Evolutionary conservation across 2,113 vertebrate genomes (phyloP).

Genomic region (Murina feae): DNA sequence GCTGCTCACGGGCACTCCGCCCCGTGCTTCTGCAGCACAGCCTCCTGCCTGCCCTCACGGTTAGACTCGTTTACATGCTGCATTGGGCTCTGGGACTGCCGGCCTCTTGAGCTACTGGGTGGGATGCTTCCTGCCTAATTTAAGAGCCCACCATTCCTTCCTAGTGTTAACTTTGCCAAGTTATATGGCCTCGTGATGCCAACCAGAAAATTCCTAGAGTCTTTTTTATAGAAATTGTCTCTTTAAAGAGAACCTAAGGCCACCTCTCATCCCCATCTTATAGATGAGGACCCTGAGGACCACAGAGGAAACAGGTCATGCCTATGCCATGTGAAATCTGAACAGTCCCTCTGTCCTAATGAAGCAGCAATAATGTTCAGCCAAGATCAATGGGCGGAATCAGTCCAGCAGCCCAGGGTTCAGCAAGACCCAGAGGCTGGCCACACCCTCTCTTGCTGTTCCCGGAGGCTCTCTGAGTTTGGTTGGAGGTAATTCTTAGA

Average conservation of each 20-base stretch:
- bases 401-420: not conserved
- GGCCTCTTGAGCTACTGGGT: not conserved
- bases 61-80: not conserved
- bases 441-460: not conserved
- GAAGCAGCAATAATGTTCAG: not conserved
- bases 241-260: not conserved
- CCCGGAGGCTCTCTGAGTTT: not conserved
- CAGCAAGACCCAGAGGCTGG: not conserved
- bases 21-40: not conserved
- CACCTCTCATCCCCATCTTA: not conserved
- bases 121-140: not conserved
- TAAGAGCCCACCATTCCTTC: not conserved
- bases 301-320: not conserved
- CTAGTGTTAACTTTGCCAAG: not conserved
- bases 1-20: not conserved
- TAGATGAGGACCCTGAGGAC: not conserved
- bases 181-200: not conserved
- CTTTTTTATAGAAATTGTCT: not conserved
- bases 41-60: not conserved
- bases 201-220: not conserved
- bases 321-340: not conserved
- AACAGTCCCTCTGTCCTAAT: not conserved
- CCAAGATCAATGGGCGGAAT: not conserved
- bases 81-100: not conserved
- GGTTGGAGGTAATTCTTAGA: not conserved